A percentile compares a stretch with the other conserved stretches of the same genome.
These are phyloP conservation scores for Anguilla anguilla DNA, from an alignment of 2,797 vertebrate genomes.

Conservation along the genomic window DNA sequence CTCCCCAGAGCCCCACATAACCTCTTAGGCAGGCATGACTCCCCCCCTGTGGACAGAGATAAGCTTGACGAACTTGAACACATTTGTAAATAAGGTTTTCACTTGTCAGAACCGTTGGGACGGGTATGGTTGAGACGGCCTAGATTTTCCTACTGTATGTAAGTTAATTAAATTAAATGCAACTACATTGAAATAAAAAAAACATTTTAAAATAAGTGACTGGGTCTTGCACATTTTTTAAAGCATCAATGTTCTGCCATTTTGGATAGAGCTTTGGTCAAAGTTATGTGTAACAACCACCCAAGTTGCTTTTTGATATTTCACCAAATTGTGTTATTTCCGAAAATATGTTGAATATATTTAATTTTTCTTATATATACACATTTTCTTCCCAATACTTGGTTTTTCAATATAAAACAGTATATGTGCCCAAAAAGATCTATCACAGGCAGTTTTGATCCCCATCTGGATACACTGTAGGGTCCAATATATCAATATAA, in stretches of 20 bases:
- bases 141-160: conserved; percentile 68
- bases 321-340: not conserved
- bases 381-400: not conserved
- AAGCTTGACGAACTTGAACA: conserved; percentile 64
- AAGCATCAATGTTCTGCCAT: conserved; percentile 15
- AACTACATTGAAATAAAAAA: conserved; percentile 70
- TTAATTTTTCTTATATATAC: not conserved
- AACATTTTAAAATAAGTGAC: conserved; percentile 59
- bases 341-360: not conserved
- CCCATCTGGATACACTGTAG: not conserved
- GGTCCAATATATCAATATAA: not conserved
- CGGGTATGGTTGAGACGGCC: conserved; percentile 61
- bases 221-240: conserved; percentile 18
- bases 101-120: conserved; percentile 65
- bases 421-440: not conserved
- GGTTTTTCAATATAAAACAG: not conserved
- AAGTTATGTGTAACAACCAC: not conserved
- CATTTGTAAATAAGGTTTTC: conserved; percentile 78
- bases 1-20: not conserved
- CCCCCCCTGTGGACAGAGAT: conserved; percentile 18
- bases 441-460: conserved; percentile 25
- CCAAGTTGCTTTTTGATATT: not conserved
- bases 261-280: conserved; percentile 22
- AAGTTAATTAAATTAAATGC: conserved; percentile 60
- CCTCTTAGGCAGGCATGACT: conserved; percentile 69